These are phyloP conservation scores for Raja brachyura DNA, from an alignment of 2,113 vertebrate species.

Conservation along the genomic window DNA sequence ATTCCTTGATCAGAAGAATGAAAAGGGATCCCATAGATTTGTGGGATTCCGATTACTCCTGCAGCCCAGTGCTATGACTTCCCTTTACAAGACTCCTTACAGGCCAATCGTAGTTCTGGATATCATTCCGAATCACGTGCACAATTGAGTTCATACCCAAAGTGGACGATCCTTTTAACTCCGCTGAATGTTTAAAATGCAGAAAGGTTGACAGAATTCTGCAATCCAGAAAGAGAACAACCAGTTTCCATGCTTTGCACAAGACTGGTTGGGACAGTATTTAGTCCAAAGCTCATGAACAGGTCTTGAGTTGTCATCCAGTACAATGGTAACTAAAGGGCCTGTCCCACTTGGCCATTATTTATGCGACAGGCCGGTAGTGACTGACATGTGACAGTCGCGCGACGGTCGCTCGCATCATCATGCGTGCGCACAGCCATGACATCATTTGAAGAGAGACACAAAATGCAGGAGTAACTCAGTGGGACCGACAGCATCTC, in stretches of 20 bases:
- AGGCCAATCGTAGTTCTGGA: not conserved
- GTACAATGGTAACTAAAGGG: not conserved
- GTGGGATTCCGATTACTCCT: not conserved
- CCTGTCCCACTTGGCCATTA: too few species aligned
- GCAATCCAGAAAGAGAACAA: not conserved
- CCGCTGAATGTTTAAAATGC: not conserved
- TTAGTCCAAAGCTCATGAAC: not conserved
- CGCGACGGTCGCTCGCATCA: too few species aligned
- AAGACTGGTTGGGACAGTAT: not conserved
- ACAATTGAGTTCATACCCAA: not conserved
- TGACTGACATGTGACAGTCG: too few species aligned
- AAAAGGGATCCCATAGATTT: not conserved
- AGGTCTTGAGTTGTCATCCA: not conserved
- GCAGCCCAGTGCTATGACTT: not conserved
- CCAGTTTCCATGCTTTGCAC: not conserved
- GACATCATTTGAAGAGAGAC: too few species aligned
- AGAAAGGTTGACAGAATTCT: not conserved
- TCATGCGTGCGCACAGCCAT: too few species aligned
- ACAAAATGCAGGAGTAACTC: too few species aligned
- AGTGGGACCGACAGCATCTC: too few species aligned
- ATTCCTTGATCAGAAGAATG: not conserved
- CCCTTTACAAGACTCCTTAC: not conserved
- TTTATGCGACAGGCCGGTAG: too few species aligned
- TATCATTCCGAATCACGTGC: not conserved
- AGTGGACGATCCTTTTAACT: not conserved